These are phyloP conservation scores for Phthorimaea operculella DNA, from an alignment of 1,140 invertebrate genomes.

Conservation along the genomic window DNA sequence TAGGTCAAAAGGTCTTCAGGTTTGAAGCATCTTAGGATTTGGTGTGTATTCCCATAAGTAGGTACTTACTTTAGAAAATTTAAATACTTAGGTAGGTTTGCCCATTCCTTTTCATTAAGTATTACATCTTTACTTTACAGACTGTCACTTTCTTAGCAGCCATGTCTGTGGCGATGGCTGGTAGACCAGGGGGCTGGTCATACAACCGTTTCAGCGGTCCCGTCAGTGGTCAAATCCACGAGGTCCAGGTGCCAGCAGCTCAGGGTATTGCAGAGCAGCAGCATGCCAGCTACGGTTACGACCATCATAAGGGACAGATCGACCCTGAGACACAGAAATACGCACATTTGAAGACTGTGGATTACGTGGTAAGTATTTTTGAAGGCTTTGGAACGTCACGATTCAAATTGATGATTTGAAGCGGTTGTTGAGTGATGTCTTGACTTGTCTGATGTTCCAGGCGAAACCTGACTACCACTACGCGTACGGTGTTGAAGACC, in stretches of 20 bases:
- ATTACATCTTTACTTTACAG: conserved; percentile 18
- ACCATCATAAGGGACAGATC: conserved; percentile 60
- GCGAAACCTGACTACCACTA: conserved; percentile 76
- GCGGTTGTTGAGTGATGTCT: too few relatives aligned
- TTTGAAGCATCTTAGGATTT: too few relatives aligned
- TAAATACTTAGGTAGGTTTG: too few relatives aligned
- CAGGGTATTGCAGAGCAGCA: conserved; percentile 63
- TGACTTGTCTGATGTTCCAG: conserved; percentile 28
- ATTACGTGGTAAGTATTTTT: conserved; percentile 69
- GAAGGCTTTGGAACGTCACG: too few relatives aligned
- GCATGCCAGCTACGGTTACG: conserved; percentile 65
- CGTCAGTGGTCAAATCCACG: conserved; percentile 69
- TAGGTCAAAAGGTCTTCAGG: too few relatives aligned
- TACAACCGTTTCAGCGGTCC: conserved; percentile 75
- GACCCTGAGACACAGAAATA: conserved; percentile 64
- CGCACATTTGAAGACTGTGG: conserved; percentile 65
- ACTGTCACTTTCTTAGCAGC: conserved; percentile 26
- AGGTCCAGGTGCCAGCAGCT: conserved; percentile 62
- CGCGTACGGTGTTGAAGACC: conserved; percentile 76
- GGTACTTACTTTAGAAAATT: too few relatives aligned
- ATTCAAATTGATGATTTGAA: too few relatives aligned
- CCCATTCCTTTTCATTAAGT: too few relatives aligned
- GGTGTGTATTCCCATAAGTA: too few relatives aligned
- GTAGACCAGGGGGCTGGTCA: conserved; percentile 69
- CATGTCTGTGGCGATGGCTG: conserved; percentile 25